Evolutionary conservation across 2,888 invertebrate genomes (phyloP).

Genomic region (Eurois occulta): DNA sequence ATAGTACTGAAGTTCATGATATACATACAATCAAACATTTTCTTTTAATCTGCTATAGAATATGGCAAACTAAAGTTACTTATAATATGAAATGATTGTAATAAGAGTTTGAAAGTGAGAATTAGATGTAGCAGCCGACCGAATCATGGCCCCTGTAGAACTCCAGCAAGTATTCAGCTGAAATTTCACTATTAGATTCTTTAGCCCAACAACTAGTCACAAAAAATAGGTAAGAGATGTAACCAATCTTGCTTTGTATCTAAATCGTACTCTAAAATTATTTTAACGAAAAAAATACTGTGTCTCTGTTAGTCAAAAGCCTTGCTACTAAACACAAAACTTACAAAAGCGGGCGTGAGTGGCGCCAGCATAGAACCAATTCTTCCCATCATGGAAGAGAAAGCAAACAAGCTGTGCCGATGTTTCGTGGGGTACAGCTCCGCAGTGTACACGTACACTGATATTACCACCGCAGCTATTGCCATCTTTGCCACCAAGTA

Average conservation of each 20-base stretch:
- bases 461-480: conserved; percentile 90
- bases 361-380: conserved; percentile 91
- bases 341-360: conserved; percentile 91
- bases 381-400: conserved; percentile 91
- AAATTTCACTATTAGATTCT: background rate
- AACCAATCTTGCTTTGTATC: background rate
- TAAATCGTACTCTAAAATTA: background rate
- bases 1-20: background rate
- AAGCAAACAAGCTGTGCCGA: conserved; percentile 90
- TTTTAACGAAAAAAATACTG: background rate
- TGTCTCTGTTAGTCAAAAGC: background rate
- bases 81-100: background rate
- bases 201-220: background rate
- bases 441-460: conserved; percentile 90
- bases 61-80: background rate
- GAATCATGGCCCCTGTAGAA: background rate
- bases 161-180: background rate
- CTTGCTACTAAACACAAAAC: conserved; percentile 46
- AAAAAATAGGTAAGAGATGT: background rate
- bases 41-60: background rate
- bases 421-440: conserved; percentile 91
- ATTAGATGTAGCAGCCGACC: background rate
- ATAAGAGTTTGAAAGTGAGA: background rate
- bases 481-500: conserved; percentile 91
- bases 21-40: background rate